Conservation (phyloP, 2,797 vertebrate species). For the Poeciliopsis paucimaculata region DNA sequence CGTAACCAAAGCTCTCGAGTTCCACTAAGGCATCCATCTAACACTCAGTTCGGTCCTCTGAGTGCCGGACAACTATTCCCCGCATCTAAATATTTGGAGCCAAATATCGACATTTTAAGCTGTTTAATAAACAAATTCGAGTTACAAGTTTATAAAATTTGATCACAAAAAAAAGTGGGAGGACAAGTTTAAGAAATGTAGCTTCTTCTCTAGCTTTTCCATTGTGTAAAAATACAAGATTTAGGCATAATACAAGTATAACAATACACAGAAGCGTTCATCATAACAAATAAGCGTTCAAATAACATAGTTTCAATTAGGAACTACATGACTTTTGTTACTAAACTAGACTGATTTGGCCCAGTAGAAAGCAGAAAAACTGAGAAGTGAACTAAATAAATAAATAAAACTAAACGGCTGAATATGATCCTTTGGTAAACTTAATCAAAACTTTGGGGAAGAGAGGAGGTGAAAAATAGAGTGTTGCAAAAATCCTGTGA, state of each 20-base stretch:
- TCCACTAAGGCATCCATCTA: slow-evolving; percentile 12
- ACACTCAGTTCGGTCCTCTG: neutral
- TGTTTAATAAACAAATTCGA: neutral
- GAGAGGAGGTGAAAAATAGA: slow-evolving; percentile 15
- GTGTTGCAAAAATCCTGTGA: slow-evolving; percentile 18
- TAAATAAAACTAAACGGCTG: neutral
- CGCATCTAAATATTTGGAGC: neutral
- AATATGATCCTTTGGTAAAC: slow-evolving; percentile 21
- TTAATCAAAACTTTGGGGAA: slow-evolving; percentile 26
- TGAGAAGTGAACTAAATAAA: neutral
- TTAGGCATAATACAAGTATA: neutral
- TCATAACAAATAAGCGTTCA: too few species aligned
- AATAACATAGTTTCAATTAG: neutral
- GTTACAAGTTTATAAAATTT: neutral
- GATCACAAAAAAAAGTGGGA: neutral
- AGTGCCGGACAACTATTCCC: neutral
- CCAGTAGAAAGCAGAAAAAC: neutral
- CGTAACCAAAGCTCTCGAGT: neutral
- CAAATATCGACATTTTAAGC: neutral
- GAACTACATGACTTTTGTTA: neutral
- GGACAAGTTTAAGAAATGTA: neutral
- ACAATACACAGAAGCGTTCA: neutral
- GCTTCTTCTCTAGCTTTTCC: neutral
- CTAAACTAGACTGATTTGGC: slow-evolving; percentile 2
- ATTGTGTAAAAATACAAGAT: neutral